These are phyloP conservation scores for Tribolium castaneum DNA, from an alignment of 1,140 invertebrate genomes.

Conservation along the genomic window DNA sequence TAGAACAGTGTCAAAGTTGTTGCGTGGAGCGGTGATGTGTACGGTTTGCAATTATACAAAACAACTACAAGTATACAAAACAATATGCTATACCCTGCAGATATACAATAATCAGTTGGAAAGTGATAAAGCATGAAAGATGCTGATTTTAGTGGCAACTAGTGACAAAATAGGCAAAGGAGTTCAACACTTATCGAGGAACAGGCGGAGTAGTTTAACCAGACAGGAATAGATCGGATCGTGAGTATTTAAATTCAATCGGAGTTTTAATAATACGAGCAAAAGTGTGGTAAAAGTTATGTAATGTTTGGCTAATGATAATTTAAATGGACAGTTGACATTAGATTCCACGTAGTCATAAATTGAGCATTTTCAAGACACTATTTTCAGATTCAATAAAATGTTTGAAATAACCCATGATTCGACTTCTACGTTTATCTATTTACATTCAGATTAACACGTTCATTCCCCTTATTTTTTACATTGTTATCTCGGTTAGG, in stretches of 20 bases:
- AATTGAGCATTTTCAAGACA: neutral
- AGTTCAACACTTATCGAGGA: too few relatives aligned
- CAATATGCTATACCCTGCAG: conserved; percentile 1
- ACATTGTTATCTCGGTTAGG: neutral
- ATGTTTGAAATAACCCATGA: neutral
- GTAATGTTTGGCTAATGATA: neutral
- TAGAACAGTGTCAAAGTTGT: conserved; percentile 4
- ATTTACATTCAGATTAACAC: neutral
- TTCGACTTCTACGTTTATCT: neutral
- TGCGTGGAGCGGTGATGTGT: neutral
- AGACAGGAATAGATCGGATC: neutral
- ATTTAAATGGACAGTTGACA: neutral
- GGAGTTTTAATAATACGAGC: neutral
- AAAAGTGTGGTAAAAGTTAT: neutral
- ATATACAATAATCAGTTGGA: too few relatives aligned
- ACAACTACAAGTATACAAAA: too few relatives aligned
- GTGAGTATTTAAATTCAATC: neutral
- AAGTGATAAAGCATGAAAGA: neutral
- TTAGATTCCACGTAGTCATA: neutral
- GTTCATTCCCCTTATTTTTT: neutral
- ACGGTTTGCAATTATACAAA: neutral
- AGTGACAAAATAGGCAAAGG: neutral
- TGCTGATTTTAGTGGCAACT: neutral
- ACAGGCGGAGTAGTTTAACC: too few relatives aligned
- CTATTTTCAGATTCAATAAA: neutral